Conservation (phyloP, 2,113 vertebrate species). For the Etheostoma spectabile region DNA sequence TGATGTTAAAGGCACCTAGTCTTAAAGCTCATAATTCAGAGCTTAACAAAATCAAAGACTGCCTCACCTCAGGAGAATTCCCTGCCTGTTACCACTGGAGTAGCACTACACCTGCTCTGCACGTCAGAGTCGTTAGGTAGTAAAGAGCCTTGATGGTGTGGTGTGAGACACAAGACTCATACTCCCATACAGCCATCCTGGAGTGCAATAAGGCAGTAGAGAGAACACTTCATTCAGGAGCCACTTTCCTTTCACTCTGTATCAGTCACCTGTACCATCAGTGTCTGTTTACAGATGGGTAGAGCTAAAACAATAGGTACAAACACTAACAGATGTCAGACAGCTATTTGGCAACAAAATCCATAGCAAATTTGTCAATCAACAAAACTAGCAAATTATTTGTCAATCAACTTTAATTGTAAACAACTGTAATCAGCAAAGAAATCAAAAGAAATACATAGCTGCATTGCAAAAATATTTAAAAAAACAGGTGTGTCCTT, state of each 20-base stretch:
- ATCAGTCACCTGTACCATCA: slow-evolving; percentile 19
- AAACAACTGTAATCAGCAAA: background rate
- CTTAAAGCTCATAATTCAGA: background rate
- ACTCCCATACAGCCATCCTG: slow-evolving; percentile 6
- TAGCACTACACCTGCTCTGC: slow-evolving; percentile 27
- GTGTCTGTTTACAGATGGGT: background rate
- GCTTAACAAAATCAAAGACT: slow-evolving; percentile 12
- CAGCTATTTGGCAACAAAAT: slow-evolving; percentile 13
- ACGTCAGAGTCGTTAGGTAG: slow-evolving; percentile 34
- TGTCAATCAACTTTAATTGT: background rate
- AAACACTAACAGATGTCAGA: slow-evolving; percentile 12
- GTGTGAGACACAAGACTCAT: slow-evolving; percentile 14
- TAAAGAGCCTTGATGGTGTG: slow-evolving; percentile 22
- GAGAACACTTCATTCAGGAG: slow-evolving; percentile 7
- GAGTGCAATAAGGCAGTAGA: background rate
- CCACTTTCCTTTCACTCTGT: slow-evolving; percentile 3
- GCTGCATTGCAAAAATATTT: background rate
- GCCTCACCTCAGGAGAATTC: slow-evolving; percentile 8
- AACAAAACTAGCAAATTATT: no score
- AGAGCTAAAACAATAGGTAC: background rate
- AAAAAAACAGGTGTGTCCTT: background rate
- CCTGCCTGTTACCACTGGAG: slow-evolving; percentile 24
- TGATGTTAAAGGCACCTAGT: background rate
- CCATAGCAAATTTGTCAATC: background rate
- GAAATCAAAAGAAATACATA: background rate